Base-by-base conservation (phyloP, 2,113 vertebrate species). In the Struthidea cinerea region DNA sequence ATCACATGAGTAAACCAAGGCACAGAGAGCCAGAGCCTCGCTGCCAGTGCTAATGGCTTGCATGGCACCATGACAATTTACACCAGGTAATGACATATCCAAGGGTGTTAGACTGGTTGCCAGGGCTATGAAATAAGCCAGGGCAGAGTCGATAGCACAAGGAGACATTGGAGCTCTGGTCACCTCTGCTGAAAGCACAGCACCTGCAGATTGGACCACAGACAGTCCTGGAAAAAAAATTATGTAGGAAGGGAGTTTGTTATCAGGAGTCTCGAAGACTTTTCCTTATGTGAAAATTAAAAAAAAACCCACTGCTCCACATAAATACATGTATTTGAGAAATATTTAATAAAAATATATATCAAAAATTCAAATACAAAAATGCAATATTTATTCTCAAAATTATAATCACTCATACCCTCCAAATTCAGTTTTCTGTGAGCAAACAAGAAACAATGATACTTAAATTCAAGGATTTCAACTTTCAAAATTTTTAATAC, bases 101-200 rank as follows among this genome's bases (percentile, higher is more conserved):
- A 61, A 33, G 50, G 11, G 7, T 57, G 44, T 33, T 83, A 80
- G 49, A 56, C 7, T 68, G 27, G 26, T 85, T 88, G 18, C 63
- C 67, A 49, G n/a, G 82, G 20, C 63, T 57, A 24, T 64, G 81
- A 71, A 96, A 32, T 17, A 68, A 75, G 13, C 13, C 19, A 32
- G 22, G 28, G 13, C 24, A 79, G 33, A 63, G 37, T 9, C 0
- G 0, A 60, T 20, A 61, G 28, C 16, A n/a, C 26, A 28, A 12
- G 18, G 21, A 76, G 30, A 50, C 4, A 7, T 4, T 37, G 18
- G 24, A n/a, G 26, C 17, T 64, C 30, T 75, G 32, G 49, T 77
- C 28, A 35, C 7, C 12, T 49, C 27, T 87, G 33, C 30, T 57
- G 32, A 27, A 12, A 56, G 47, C 24, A 41, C 5, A 59, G 20